Evolutionary conservation across 2,797 vertebrate species (phyloP), one percentile per base, ranked within the genome.

Genomic region (Hipposideros larvatus): DNA sequence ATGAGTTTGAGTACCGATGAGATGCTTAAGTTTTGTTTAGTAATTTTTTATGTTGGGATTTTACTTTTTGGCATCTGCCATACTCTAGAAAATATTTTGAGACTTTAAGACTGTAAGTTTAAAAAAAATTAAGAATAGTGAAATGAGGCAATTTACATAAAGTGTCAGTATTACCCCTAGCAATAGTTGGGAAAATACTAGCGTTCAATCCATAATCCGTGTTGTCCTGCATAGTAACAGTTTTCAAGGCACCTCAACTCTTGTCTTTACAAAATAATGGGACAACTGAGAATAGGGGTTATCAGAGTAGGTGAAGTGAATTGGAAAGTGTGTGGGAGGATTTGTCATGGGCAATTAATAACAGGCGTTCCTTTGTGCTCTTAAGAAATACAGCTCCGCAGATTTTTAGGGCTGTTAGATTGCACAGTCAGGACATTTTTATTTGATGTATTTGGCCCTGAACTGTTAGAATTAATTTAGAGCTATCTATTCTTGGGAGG

Each of bases 381-480:
- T 80, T 43, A 74, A 46, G 95, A 86, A 94, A 26, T 11, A 51
- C n/a, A 87, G 28, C 71, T 88, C 26, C 5, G 0, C 2, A 74
- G 15, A 8, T 0, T 95, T 96, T 53, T 41, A 71, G 34, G 19
- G 13, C 16, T 95, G 94, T 89, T 94, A 37, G 46, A 55, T 65
- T 94, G 55, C 41, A 57, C 46, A 95, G 65, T 89, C 70, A 63
- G 41, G 66, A 68, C 75, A 86, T 94, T 97, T 90, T 59, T 82
- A 89, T 74, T 77, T 95, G 46, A 68, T 95, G 24, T 51, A 37
- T 80, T 94, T 94, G 92, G 48, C 41, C 78, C 68, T 97, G 89
- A 95, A 92, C 90, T 96, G 15, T 53, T 94, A 91, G 85, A 91
- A 95, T 98, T 98, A 97, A 93, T 77, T 51, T 96, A 96, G 90